Evolutionary conservation across 2,797 vertebrate genomes (phyloP).

Genomic region (Acipenser ruthenus): DNA sequence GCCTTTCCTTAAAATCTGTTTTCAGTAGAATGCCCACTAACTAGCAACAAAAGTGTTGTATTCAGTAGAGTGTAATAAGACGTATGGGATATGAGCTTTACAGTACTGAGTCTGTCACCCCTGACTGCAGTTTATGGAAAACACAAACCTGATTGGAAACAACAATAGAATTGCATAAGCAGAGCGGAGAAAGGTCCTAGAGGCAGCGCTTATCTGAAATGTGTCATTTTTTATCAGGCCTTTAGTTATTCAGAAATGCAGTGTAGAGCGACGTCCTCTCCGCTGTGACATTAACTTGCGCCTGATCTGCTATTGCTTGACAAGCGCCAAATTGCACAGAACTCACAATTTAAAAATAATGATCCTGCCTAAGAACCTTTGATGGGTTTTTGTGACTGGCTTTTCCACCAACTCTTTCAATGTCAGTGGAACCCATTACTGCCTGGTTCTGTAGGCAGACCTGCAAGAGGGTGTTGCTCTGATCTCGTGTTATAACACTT

Average conservation of each 20-base stretch:
- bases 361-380: conserved; percentile 35
- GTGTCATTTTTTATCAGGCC: conserved; percentile 60
- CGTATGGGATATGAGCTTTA: conserved; percentile 40
- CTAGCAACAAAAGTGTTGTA: background rate
- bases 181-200: conserved; percentile 33
- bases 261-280: conserved; percentile 25
- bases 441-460: no score
- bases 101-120: conserved; percentile 63
- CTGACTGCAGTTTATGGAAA: conserved; percentile 53
- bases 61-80: background rate
- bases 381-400: conserved; percentile 40
- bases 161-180: conserved; percentile 40
- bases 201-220: conserved; percentile 42
- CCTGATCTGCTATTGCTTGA: conserved; percentile 38
- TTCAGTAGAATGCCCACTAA: background rate
- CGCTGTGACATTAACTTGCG: conserved; percentile 18
- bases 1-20: background rate
- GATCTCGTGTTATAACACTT: no score
- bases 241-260: conserved; percentile 60
- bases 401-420: conserved; percentile 37
- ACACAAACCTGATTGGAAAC: conserved; percentile 38
- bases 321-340: conserved; percentile 51
- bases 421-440: no score
- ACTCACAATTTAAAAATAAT: conserved; percentile 39
- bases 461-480: no score